phyloP scores from a whole-genome alignment of 2,888 invertebrate genomes.

The Zootermopsis nevadensis region DNA sequence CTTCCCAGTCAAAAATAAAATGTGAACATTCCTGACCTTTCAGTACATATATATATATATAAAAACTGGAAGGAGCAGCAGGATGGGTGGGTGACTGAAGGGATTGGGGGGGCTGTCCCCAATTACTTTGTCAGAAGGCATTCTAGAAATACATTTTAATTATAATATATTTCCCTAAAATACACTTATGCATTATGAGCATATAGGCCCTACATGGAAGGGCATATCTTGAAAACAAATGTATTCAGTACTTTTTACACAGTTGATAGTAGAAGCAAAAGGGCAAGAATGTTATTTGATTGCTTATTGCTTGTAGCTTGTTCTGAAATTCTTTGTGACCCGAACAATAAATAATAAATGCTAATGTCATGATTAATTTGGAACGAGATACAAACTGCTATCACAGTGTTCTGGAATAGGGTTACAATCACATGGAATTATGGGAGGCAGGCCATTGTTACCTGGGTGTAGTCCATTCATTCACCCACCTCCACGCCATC shows the following conservation, averaged over 20 bases:
- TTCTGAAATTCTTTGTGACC: constrained; percentile 14
- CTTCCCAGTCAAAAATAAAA: too few species aligned
- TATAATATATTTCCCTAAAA: constrained; percentile 40
- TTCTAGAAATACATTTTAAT: constrained; percentile 28
- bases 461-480: too few species aligned
- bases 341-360: constrained; percentile 6
- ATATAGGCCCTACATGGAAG: background rate
- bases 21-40: too few species aligned
- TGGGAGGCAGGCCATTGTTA: too few species aligned
- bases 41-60: too few species aligned
- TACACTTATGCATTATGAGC: constrained; percentile 21
- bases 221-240: constrained; percentile 19
- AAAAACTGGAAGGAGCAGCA: too few species aligned
- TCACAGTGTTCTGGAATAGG: background rate
- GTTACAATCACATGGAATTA: too few species aligned
- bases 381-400: constrained; percentile 4
- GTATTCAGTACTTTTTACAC: constrained; percentile 15
- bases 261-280: constrained; percentile 18
- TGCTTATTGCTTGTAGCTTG: background rate
- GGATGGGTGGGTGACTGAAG: too few species aligned
- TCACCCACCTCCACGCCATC: background rate
- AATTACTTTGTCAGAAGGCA: too few species aligned
- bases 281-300: constrained; percentile 17
- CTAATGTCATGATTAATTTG: constrained; percentile 14
- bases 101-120: too few species aligned